Evolutionary conservation across 2,797 vertebrate species (phyloP).

Genomic region (Peromyscus aztecus): DNA sequence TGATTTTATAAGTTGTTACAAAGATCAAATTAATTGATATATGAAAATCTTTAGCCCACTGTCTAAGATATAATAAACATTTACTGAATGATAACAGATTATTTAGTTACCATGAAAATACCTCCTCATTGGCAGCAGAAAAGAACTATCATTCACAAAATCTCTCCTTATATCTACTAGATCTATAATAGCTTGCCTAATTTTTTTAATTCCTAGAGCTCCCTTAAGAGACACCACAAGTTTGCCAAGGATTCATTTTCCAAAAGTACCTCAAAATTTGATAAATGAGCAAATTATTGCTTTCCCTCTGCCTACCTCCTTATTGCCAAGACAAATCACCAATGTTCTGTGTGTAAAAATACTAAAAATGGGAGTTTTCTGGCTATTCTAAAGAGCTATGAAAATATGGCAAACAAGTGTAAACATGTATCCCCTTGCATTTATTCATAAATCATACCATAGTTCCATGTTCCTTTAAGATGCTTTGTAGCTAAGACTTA

Average conservation of each 20-base stretch:
- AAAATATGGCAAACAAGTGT: conserved; percentile 37
- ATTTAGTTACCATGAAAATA: conserved; percentile 51
- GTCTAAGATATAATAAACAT: not conserved
- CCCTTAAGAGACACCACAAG: not conserved
- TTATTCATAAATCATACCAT: conserved; percentile 25
- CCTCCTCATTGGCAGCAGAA: conserved; percentile 21
- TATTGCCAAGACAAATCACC: conserved; percentile 33
- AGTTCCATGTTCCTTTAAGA: conserved; percentile 46
- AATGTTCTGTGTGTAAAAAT: conserved; percentile 37
- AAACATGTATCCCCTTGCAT: not conserved
- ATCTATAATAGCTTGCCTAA: not conserved
- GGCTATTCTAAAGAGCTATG: not conserved
- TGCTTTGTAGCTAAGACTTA: conserved; percentile 54
- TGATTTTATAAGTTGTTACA: conserved; percentile 40
- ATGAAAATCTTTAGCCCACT: conserved; percentile 15
- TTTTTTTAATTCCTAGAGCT: conserved; percentile 4
- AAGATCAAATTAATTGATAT: conserved; percentile 25
- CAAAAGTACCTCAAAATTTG: conserved; percentile 56
- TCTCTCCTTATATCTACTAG: not conserved
- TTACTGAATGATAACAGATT: conserved; percentile 38
- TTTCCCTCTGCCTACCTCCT: conserved; percentile 49
- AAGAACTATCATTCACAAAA: not conserved
- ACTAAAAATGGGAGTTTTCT: conserved; percentile 51
- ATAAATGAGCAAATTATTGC: conserved; percentile 56
- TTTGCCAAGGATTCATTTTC: conserved; percentile 52